These are phyloP conservation scores for Thaumetopoea pityocampa DNA, from an alignment of 1,140 invertebrate genomes.

Conservation along the genomic window DNA sequence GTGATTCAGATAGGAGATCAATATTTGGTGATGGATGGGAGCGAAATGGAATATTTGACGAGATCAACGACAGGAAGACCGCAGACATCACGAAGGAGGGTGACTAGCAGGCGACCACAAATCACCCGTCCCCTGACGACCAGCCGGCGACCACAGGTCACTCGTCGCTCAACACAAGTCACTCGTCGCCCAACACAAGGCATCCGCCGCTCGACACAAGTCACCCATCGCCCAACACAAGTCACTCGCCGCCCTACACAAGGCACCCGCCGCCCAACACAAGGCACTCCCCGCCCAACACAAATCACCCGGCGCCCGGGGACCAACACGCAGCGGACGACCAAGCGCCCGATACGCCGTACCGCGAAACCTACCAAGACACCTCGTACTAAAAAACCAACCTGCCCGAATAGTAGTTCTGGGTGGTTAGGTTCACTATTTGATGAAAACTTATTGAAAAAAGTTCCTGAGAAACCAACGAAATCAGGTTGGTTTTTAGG, in stretches of 20 bases:
- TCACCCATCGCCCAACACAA: too few species aligned
- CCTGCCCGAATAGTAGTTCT: conserved; percentile 39
- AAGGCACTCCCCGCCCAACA: conserved; percentile 27
- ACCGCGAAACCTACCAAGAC: conserved; percentile 35
- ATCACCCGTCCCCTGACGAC: conserved; percentile 15
- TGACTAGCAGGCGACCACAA: conserved; percentile 8
- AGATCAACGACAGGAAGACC: conserved; percentile 24
- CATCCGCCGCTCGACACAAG: too few species aligned
- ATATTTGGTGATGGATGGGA: conserved; percentile 33
- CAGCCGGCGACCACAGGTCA: conserved; percentile 16
- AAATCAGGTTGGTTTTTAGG: conserved; percentile 63
- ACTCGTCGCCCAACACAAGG: too few species aligned
- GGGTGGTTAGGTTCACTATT: conserved; percentile 51
- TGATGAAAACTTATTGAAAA: conserved; percentile 41
- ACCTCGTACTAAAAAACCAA: conserved; percentile 32
- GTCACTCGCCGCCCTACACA: too few species aligned
- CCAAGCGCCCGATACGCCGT: conserved; percentile 19
- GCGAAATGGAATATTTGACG: conserved; percentile 18
- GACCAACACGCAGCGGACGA: conserved; percentile 19
- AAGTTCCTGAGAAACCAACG: conserved; percentile 40
- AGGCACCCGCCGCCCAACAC: too few species aligned
- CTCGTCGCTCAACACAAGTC: too few species aligned
- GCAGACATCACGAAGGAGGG: too few species aligned
- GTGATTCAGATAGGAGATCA: conserved; percentile 35
- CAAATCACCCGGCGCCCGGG: conserved; percentile 26